Evolutionary conservation across 1,140 invertebrate genomes (phyloP).

Genomic region (Aphaenogaster rudis): DNA sequence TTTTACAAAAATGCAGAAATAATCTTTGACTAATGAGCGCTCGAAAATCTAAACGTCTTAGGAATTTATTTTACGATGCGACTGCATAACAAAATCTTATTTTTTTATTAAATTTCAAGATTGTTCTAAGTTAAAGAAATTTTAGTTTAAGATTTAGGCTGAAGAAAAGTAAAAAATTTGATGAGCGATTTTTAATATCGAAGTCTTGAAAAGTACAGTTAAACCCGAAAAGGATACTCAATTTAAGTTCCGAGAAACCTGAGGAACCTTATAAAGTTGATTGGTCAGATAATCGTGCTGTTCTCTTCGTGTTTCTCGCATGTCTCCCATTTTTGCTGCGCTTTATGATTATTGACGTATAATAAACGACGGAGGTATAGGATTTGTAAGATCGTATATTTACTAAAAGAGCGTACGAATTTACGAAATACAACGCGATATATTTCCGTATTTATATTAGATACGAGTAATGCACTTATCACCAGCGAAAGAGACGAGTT

Average conservation of each 20-base stretch:
- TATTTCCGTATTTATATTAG: constrained; percentile 11
- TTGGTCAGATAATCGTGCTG: constrained; percentile 1
- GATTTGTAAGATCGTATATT: constrained; percentile 2
- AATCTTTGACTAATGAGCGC: too few relatives aligned
- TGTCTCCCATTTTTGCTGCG: constrained; percentile 14
- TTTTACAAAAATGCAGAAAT: too few relatives aligned
- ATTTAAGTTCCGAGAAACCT: background rate
- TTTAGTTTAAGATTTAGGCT: background rate
- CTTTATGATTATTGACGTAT: constrained; percentile 47
- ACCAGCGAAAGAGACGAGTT: background rate
- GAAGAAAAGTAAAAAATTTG: background rate
- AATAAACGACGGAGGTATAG: constrained; percentile 18
- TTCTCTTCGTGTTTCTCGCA: background rate
- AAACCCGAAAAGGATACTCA: background rate
- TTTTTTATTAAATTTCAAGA: background rate
- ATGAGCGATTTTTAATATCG: background rate
- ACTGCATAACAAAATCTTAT: background rate
- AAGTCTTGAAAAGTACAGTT: background rate
- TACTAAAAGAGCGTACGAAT: background rate
- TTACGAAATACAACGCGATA: background rate
- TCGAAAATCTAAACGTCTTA: background rate
- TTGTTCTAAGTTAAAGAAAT: background rate
- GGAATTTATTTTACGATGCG: background rate
- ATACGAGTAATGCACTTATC: background rate
- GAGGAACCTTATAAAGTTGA: constrained; percentile 5